Evolutionary conservation across 2,113 vertebrate genomes (phyloP).

Genomic region (Laterallus jamaicensis): DNA sequence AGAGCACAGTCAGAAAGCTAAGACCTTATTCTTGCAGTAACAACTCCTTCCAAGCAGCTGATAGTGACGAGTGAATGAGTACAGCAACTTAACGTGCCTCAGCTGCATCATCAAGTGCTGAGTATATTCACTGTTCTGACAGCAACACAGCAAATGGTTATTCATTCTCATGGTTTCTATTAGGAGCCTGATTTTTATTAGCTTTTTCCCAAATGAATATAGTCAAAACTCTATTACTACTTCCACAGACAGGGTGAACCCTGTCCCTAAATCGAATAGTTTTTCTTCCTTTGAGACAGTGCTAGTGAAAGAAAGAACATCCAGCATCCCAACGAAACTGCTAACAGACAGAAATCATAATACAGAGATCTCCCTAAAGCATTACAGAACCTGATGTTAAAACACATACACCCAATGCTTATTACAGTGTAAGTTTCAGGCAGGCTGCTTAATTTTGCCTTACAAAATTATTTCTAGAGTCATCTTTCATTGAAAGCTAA

Average conservation of each 20-base stretch:
- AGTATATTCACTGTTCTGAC: neutral
- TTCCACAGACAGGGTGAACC: neutral
- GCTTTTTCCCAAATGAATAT: neutral
- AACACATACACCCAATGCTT: neutral
- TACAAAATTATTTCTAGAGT: neutral
- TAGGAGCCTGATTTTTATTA: neutral
- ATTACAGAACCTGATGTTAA: neutral
- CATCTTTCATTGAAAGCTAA: neutral
- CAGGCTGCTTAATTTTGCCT: neutral
- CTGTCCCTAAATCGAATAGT: neutral
- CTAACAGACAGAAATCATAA: neutral
- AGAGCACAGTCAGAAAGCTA: neutral
- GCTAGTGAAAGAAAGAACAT: neutral
- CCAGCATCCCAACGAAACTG: neutral
- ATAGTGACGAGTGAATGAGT: neutral
- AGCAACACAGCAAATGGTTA: neutral
- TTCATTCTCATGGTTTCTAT: neutral
- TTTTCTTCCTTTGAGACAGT: neutral
- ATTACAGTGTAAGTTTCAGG: neutral
- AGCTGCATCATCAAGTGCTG: neutral
- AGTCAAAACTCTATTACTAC: neutral
- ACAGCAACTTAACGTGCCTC: neutral
- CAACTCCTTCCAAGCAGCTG: neutral
- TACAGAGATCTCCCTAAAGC: neutral
- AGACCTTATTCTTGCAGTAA: neutral